Evolutionary conservation across 2,888 invertebrate genomes (phyloP).

Genomic region (Pharmacophagus antenor): DNA sequence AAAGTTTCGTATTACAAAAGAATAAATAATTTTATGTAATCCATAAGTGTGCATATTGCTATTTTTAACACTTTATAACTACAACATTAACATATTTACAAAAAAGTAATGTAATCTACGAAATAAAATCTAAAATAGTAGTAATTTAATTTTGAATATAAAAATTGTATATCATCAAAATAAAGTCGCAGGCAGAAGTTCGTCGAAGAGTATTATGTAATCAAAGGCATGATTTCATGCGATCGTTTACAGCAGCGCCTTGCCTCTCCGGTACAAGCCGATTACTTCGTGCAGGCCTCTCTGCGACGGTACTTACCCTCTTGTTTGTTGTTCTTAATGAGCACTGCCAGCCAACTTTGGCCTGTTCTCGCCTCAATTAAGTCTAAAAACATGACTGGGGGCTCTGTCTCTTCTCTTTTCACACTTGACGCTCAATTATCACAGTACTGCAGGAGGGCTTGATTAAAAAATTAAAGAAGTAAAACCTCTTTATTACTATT

Average conservation of each 20-base stretch:
- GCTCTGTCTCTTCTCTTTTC: slow-evolving; percentile 55
- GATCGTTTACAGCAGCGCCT: slow-evolving; percentile 42
- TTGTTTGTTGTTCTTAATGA: slow-evolving; percentile 80
- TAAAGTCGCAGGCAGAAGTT: slow-evolving; percentile 1
- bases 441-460: neutral
- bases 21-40: too few relatives aligned
- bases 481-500: neutral
- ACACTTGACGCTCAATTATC: slow-evolving; percentile 36
- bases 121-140: too few relatives aligned
- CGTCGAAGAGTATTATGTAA: slow-evolving; percentile 31
- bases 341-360: slow-evolving; percentile 72
- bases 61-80: too few relatives aligned
- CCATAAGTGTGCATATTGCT: too few relatives aligned
- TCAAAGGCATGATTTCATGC: slow-evolving; percentile 43
- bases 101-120: too few relatives aligned
- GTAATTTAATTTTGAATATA: neutral
- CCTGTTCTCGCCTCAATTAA: slow-evolving; percentile 76
- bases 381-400: slow-evolving; percentile 72
- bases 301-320: slow-evolving; percentile 65
- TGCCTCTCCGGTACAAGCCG: slow-evolving; percentile 59
- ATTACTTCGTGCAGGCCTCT: slow-evolving; percentile 66
- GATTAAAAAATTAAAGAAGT: neutral
- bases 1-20: too few relatives aligned
- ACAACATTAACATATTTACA: too few relatives aligned
- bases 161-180: neutral